These are phyloP conservation scores for Lymantria dispar DNA, from an alignment of 2,888 invertebrate genomes.

Conservation along the genomic window DNA sequence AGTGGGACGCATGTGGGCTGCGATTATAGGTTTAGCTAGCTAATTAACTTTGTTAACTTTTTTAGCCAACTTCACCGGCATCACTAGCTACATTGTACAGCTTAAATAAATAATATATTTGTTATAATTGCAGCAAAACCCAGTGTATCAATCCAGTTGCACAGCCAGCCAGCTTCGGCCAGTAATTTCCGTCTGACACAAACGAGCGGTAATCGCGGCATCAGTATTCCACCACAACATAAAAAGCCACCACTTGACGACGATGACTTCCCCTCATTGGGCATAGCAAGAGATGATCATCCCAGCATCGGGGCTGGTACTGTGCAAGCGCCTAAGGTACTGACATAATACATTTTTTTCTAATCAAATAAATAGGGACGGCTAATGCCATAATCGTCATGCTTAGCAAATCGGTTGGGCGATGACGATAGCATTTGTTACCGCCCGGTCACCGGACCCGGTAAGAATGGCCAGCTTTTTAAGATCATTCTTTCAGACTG, in stretches of 20 bases:
- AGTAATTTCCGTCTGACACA: slow-evolving; percentile 73
- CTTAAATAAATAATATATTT: not conserved
- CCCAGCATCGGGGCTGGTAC: slow-evolving; percentile 66
- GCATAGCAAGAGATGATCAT: slow-evolving; percentile 60
- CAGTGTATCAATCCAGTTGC: slow-evolving; percentile 74
- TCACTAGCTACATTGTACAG: too few relatives aligned
- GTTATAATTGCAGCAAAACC: slow-evolving; percentile 58
- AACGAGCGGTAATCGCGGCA: slow-evolving; percentile 56
- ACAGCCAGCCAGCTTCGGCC: slow-evolving; percentile 72
- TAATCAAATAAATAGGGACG: too few relatives aligned
- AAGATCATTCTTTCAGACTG: too few relatives aligned
- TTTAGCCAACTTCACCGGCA: too few relatives aligned
- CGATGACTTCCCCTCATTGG: slow-evolving; percentile 52
- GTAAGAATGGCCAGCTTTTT: too few relatives aligned
- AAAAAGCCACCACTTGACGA: slow-evolving; percentile 34
- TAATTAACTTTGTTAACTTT: too few relatives aligned
- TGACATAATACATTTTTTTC: not conserved
- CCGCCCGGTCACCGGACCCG: too few relatives aligned
- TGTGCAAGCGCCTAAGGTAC: slow-evolving; percentile 68
- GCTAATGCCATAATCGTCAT: too few relatives aligned
- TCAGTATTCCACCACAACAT: slow-evolving; percentile 45
- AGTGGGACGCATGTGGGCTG: too few relatives aligned
- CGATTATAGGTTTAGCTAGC: too few relatives aligned
- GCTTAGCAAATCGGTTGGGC: too few relatives aligned
- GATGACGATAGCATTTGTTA: too few relatives aligned